These are phyloP conservation scores for Geococcyx californianus DNA, from an alignment of 2,113 vertebrate species.

Conservation along the genomic window DNA sequence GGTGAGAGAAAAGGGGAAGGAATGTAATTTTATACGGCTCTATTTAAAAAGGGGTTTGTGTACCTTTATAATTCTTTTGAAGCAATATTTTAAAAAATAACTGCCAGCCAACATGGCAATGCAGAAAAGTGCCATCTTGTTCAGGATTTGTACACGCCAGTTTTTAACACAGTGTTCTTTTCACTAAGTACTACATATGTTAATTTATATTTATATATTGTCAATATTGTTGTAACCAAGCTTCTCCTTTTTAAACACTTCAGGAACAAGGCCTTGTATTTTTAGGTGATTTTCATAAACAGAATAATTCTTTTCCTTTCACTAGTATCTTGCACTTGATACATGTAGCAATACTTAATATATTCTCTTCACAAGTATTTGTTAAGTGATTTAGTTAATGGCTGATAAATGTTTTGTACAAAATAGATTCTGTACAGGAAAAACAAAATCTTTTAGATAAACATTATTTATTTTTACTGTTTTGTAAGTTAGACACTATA, in stretches of 20 bases:
- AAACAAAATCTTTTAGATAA: constrained; percentile 88
- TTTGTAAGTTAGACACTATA: constrained; percentile 93
- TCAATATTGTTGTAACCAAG: constrained; percentile 71
- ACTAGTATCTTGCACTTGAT: constrained; percentile 87
- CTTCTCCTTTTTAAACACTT: constrained; percentile 67
- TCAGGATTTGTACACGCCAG: constrained; percentile 61
- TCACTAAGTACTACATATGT: constrained; percentile 53
- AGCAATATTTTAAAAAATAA: constrained; percentile 71
- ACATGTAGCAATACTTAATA: constrained; percentile 87
- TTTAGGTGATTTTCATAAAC: constrained; percentile 81
- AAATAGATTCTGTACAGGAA: constrained; percentile 92
- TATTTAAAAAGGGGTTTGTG: constrained; percentile 38
- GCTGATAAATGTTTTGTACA: constrained; percentile 93
- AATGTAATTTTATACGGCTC: constrained; percentile 1
- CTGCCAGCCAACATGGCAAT: constrained; percentile 62
- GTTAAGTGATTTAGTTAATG: constrained; percentile 85
- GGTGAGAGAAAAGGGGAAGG: background rate
- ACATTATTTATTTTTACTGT: constrained; percentile 96
- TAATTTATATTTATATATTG: constrained; percentile 73
- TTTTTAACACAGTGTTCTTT: constrained; percentile 73
- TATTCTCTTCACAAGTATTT: constrained; percentile 84
- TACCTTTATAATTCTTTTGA: constrained; percentile 59
- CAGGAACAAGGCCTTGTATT: constrained; percentile 80
- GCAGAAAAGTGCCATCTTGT: constrained; percentile 47
- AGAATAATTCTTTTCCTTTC: constrained; percentile 81